Evolutionary conservation across 1,140 invertebrate species (phyloP).

Genomic region (Drosophila pachea): DNA sequence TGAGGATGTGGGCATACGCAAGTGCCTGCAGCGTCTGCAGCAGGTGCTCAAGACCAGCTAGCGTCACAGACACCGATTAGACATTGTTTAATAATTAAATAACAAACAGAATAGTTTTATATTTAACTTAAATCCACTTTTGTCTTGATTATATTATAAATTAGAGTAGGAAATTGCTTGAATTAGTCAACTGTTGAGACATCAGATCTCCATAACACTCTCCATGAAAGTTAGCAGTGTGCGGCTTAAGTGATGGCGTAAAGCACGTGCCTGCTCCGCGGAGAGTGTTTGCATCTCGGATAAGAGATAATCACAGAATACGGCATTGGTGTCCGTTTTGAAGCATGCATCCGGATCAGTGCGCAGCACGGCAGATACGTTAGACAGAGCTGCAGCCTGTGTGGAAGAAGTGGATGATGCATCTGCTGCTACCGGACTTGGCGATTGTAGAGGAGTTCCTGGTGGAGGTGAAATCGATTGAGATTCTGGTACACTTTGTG

Average conservation of each 20-base stretch:
- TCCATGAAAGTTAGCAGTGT: not conserved
- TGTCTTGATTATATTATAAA: not conserved
- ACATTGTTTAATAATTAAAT: not conserved
- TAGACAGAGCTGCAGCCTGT: not conserved
- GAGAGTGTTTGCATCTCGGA: slow-evolving; percentile 1
- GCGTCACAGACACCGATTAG: not conserved
- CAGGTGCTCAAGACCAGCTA: slow-evolving; percentile 29
- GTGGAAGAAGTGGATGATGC: not conserved
- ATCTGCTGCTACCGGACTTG: not conserved
- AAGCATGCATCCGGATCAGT: not conserved
- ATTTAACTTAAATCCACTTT: not conserved
- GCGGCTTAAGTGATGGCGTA: not conserved
- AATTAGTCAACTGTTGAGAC: not conserved
- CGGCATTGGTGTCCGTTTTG: not conserved
- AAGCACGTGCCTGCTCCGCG: not conserved
- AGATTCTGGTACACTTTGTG: not conserved
- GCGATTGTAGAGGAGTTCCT: not conserved
- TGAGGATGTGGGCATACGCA: slow-evolving; percentile 74
- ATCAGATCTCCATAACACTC: not conserved
- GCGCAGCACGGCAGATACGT: not conserved
- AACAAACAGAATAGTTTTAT: too few species aligned
- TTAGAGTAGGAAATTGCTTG: not conserved
- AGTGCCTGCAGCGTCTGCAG: slow-evolving; percentile 60
- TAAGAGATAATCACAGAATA: slow-evolving; percentile 1
- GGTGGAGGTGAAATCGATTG: not conserved